phyloP scores from a whole-genome alignment of 2,113 vertebrate genomes.

The Archocentrus centrarchus region DNA sequence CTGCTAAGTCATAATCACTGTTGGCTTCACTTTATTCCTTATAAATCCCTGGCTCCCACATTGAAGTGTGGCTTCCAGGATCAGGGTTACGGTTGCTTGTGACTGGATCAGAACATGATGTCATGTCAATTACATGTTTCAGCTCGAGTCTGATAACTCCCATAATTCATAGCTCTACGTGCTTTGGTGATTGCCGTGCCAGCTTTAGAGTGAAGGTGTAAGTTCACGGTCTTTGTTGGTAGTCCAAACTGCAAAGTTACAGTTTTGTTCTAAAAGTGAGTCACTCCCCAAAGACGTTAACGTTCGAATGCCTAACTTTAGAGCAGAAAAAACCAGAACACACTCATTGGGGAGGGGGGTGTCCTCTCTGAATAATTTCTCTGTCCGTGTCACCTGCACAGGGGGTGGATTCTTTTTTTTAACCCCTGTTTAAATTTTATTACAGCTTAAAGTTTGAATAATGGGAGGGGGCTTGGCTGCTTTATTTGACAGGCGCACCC shows the following conservation, averaged over 20 bases:
- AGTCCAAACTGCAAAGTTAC: not conserved
- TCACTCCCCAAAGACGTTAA: not conserved
- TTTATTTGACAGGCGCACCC: not conserved
- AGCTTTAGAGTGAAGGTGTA: slow-evolving; percentile 2
- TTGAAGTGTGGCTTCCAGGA: not conserved
- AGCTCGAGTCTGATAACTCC: not conserved
- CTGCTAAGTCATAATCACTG: slow-evolving; percentile 2
- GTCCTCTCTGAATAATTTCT: not conserved
- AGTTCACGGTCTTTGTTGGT: not conserved
- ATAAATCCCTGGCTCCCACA: not conserved
- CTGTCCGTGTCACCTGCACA: not conserved
- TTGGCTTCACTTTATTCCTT: not conserved
- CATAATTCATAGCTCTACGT: slow-evolving; percentile 1
- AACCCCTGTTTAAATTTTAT: too few species aligned
- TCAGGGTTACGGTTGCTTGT: not conserved
- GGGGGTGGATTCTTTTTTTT: too few species aligned
- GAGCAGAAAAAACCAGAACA: too few species aligned
- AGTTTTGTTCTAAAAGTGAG: not conserved
- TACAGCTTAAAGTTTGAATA: not conserved
- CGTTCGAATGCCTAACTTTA: not conserved
- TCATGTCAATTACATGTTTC: not conserved
- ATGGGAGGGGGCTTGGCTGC: not conserved
- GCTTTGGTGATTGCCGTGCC: slow-evolving; percentile 29
- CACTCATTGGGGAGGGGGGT: not conserved
- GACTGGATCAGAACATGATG: too few species aligned